Percentiles rank a stretch among this genome's conserved stretches.
Conservation (phyloP, 2,113 vertebrate species). For the Xenopus borealis region DNA sequence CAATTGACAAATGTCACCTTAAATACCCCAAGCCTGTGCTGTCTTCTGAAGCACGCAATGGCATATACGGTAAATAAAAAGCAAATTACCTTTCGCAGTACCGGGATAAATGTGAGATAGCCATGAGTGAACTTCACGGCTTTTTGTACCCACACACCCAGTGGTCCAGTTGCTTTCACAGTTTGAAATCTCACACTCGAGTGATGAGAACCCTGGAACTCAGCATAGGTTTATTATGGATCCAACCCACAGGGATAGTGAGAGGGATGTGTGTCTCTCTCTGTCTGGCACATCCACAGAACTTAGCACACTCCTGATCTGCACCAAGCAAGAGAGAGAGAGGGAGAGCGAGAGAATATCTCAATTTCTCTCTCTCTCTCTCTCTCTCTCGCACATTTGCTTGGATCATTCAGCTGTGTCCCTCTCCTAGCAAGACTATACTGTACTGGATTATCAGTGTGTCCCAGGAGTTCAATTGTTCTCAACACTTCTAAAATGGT, state of each 20-base stretch:
- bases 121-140: slow-evolving; percentile 26
- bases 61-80: neutral
- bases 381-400: neutral
- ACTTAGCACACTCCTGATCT: neutral
- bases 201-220: slow-evolving; percentile 15
- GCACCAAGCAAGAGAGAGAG: neutral
- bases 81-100: slow-evolving; percentile 31
- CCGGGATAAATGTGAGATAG: slow-evolving; percentile 9
- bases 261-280: neutral
- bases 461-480: neutral
- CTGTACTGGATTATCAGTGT: neutral
- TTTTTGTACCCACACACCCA: neutral
- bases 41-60: neutral
- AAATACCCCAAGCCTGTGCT: neutral
- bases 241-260: slow-evolving; percentile 13
- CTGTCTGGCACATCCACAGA: neutral
- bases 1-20: slow-evolving; percentile 31
- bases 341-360: too few relatives aligned
- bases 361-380: too few relatives aligned
- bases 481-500: neutral
- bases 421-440: neutral
- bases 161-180: slow-evolving; percentile 2
- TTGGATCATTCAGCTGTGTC: neutral
- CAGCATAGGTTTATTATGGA: slow-evolving; percentile 1
- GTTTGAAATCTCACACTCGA: slow-evolving; percentile 9